Evolutionary conservation across 2,113 vertebrate genomes (phyloP).

Genomic region (Regulus satrapa): DNA sequence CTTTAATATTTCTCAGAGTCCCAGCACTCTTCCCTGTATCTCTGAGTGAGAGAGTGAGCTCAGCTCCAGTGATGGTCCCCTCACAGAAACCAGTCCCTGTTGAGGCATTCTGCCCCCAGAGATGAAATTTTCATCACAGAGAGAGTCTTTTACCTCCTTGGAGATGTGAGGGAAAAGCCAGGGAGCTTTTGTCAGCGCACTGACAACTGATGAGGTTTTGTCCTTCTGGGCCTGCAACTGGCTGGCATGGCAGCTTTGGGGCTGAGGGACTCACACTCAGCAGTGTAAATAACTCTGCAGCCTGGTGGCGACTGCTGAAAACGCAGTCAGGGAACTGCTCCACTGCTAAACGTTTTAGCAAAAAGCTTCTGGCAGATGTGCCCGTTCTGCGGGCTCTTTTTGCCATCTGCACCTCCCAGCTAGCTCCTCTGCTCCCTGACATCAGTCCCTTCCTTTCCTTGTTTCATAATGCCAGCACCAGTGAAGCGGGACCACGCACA

Average conservation of each 20-base stretch:
- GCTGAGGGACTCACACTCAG: not conserved
- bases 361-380: not conserved
- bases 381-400: not conserved
- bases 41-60: not conserved
- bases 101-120: not conserved
- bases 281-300: not conserved
- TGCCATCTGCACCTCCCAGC: not conserved
- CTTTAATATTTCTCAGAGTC: not conserved
- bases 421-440: not conserved
- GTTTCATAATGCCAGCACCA: accelerated
- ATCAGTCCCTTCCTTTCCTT: not conserved
- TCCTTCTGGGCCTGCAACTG: not conserved
- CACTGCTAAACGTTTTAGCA: not conserved
- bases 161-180: not conserved
- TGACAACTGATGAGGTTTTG: not conserved
- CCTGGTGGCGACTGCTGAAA: not conserved
- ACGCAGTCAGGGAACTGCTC: not conserved
- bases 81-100: not conserved
- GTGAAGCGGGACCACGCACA: accelerated
- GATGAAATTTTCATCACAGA: not conserved
- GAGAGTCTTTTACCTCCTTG: not conserved
- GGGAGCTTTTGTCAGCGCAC: not conserved
- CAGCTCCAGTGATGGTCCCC: not conserved
- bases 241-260: not conserved
- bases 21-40: not conserved